Conservation (phyloP, 2,113 vertebrate species). For the Engraulis encrasicolus region DNA sequence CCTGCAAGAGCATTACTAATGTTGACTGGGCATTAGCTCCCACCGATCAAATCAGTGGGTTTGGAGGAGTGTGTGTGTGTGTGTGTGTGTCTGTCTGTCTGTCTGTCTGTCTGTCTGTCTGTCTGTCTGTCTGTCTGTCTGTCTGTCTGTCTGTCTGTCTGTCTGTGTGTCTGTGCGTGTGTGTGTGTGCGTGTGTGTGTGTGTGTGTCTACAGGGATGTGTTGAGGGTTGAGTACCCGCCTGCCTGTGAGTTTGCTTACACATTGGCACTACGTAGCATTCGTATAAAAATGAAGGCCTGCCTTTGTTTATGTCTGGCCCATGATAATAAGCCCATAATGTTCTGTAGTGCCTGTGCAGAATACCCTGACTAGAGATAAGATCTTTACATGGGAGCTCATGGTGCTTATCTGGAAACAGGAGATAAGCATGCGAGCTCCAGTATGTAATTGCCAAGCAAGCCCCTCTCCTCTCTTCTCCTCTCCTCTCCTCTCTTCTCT, state of each 20-base stretch:
- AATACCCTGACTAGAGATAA: neutral
- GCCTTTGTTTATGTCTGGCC: constrained; percentile 4
- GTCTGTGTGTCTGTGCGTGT: no score
- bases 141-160: no score
- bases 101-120: no score
- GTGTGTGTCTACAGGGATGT: neutral
- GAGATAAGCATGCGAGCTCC: neutral
- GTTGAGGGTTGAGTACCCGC: neutral
- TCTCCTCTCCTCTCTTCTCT: no score
- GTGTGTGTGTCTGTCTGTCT: neutral
- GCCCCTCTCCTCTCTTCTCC: no score
- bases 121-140: no score
- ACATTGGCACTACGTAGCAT: constrained; percentile 6
- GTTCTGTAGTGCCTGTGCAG: neutral
- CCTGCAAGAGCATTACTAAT: neutral
- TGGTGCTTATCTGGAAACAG: neutral
- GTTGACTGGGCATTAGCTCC: constrained; percentile 9
- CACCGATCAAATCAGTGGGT: neutral
- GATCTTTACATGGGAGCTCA: neutral
- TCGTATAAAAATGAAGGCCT: neutral
- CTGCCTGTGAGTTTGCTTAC: neutral
- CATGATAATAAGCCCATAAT: neutral
- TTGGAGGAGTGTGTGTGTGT: neutral
- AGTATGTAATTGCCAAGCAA: neutral
- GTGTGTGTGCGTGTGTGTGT: neutral